Conservation (phyloP, 2,888 invertebrate genomes). For the Empis livida region DNA sequence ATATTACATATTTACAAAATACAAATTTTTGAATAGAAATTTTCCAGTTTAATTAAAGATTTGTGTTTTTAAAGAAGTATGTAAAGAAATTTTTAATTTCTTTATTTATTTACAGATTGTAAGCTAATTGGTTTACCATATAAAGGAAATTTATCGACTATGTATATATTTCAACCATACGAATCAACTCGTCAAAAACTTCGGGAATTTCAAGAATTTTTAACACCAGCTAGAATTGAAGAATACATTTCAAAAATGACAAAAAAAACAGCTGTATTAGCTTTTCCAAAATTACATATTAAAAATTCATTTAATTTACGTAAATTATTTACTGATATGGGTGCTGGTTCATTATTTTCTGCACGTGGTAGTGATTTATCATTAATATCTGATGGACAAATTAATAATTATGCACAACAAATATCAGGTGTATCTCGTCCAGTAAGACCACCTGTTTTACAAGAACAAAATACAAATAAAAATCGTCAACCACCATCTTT, state of each 20-base stretch:
- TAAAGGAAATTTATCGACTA: constrained; percentile 44
- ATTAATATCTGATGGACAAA: constrained; percentile 38
- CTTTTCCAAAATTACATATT: constrained; percentile 61
- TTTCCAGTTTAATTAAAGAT: no score
- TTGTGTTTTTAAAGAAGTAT: no score
- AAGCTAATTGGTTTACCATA: constrained; percentile 54
- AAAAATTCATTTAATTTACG: constrained; percentile 45
- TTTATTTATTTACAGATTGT: constrained; percentile 27
- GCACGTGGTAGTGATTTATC: constrained; percentile 51
- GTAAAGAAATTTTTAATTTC: not conserved
- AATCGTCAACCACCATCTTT: not conserved
- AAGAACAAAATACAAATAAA: not conserved
- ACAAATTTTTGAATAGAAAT: no score
- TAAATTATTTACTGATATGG: constrained; percentile 42
- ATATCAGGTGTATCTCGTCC: not conserved
- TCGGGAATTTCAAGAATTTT: constrained; percentile 31
- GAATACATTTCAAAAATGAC: constrained; percentile 28
- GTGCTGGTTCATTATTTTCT: constrained; percentile 50
- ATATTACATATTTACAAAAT: not conserved
- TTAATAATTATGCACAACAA: not conserved
- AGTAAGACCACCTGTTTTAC: not conserved
- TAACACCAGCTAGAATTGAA: constrained; percentile 37
- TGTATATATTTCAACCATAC: constrained; percentile 52
- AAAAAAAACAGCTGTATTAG: constrained; percentile 37
- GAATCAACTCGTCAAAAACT: constrained; percentile 37